Conservation (phyloP, 1,140 invertebrate species). For the Drosophila tani region DNA sequence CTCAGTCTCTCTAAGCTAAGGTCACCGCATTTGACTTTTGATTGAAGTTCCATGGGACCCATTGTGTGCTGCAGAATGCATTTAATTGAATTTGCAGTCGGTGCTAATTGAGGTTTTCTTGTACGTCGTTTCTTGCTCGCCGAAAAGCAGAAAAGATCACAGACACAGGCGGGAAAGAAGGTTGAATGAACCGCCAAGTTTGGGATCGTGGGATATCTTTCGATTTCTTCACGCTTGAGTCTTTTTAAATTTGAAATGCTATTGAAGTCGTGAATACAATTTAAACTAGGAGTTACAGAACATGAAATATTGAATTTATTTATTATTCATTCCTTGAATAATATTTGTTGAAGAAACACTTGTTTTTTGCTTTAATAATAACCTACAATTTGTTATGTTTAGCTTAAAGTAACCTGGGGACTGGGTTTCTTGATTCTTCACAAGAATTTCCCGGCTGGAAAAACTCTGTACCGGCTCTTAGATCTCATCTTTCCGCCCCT, state of each 20-base stretch:
- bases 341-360: too few species aligned
- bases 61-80: slow-evolving; percentile 57
- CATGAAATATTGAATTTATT: not conserved
- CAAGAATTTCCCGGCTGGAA: slow-evolving; percentile 5
- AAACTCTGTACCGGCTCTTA: not conserved
- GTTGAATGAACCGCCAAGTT: slow-evolving; percentile 52
- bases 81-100: slow-evolving; percentile 76
- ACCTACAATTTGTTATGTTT: not conserved
- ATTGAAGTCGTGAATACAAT: not conserved
- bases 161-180: slow-evolving; percentile 11
- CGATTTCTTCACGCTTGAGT: not conserved
- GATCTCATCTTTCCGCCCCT: not conserved
- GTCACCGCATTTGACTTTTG: slow-evolving; percentile 45
- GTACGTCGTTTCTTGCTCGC: not conserved
- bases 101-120: slow-evolving; percentile 57
- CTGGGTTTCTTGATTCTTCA: not conserved
- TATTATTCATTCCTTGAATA: too few species aligned
- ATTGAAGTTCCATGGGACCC: slow-evolving; percentile 29
- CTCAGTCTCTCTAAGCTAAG: slow-evolving; percentile 17
- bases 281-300: not conserved
- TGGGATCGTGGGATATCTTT: slow-evolving; percentile 28
- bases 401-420: not conserved
- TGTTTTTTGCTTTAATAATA: not conserved
- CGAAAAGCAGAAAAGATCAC: slow-evolving; percentile 17
- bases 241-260: not conserved